phyloP scores from a whole-genome alignment of 2,888 invertebrate species.

The Schizaphis graminum region DNA sequence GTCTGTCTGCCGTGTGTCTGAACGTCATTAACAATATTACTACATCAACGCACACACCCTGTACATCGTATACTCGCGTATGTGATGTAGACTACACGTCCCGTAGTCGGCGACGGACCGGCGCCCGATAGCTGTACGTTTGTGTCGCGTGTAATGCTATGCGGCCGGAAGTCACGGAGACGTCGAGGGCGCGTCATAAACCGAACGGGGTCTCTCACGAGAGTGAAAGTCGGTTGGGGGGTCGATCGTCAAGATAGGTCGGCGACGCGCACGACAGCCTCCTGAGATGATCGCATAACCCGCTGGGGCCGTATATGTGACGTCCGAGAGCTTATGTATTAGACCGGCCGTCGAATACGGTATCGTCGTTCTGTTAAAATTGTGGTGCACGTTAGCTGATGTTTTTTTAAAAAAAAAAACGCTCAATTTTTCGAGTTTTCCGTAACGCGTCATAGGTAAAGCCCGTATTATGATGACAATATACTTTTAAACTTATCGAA shows the following conservation, averaged over 20 bases:
- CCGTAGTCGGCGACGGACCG: neutral
- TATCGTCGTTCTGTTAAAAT: neutral
- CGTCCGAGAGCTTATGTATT: neutral
- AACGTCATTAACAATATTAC: neutral
- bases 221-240: neutral
- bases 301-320: neutral
- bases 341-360: neutral
- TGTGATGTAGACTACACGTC: neutral
- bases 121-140: neutral
- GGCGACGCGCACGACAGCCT: constrained; percentile 1
- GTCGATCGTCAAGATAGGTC: neutral
- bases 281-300: neutral
- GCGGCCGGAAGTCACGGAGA: constrained; percentile 20
- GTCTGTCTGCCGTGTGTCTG: neutral
- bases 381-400: neutral
- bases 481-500: neutral
- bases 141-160: neutral
- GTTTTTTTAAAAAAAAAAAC: neutral
- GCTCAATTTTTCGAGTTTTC: neutral
- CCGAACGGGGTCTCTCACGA: neutral
- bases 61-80: neutral
- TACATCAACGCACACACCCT: neutral
- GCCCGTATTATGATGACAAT: neutral
- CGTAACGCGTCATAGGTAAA: neutral
- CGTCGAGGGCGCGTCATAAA: neutral